phyloP scores from a whole-genome alignment of 2,888 invertebrate genomes.

The Camponotus fellah region DNA sequence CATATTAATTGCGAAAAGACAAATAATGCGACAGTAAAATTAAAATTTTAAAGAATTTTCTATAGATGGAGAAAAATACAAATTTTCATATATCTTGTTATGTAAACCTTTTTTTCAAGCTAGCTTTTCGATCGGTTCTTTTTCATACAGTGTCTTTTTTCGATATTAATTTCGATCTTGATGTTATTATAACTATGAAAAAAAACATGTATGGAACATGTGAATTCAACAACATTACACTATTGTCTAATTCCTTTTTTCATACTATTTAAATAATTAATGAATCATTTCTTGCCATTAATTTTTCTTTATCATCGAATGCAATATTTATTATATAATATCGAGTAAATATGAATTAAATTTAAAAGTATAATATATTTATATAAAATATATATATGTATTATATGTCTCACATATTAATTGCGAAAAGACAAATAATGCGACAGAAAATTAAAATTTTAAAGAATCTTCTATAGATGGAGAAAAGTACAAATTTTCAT shows the following conservation, averaged over 20 bases:
- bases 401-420: neutral
- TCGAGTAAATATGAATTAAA: constrained; percentile 4
- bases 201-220: neutral
- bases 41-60: no score
- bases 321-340: neutral
- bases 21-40: no score
- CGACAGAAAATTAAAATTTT: neutral
- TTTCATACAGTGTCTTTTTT: no score
- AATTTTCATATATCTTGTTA: no score
- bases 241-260: neutral
- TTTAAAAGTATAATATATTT: neutral
- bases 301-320: neutral
- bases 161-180: no score
- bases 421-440: neutral
- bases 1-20: no score
- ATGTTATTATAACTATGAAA: no score
- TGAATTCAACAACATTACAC: neutral
- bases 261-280: neutral
- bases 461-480: neutral
- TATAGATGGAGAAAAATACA: no score
- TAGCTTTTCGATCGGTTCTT: no score
- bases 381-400: neutral
- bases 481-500: no score
- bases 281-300: neutral
- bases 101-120: no score